Evolutionary conservation across 2,113 vertebrate genomes (phyloP).

Genomic region (Tinamus guttatus): DNA sequence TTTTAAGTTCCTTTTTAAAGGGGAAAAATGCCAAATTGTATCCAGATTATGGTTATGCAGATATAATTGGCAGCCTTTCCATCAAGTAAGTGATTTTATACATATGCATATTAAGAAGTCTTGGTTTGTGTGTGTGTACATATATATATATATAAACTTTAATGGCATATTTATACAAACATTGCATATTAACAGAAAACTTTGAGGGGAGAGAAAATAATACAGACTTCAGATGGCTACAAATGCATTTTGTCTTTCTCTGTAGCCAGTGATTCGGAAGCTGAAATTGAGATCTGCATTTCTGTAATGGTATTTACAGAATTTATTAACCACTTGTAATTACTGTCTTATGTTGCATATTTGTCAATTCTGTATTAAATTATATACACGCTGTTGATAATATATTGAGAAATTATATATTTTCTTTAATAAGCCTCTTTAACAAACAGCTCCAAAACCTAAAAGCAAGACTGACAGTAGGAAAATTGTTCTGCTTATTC

Average conservation of each 20-base stretch:
- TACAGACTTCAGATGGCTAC: background rate
- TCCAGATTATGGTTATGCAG: background rate
- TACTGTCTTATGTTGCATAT: background rate
- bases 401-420: background rate
- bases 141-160: background rate
- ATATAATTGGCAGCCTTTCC: background rate
- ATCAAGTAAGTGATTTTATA: conserved; percentile 34
- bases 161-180: background rate
- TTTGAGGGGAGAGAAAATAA: background rate
- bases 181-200: background rate
- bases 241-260: background rate
- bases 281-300: background rate
- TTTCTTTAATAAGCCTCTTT: background rate
- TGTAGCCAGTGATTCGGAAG: background rate
- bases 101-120: background rate
- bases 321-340: background rate
- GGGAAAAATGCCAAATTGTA: background rate
- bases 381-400: background rate
- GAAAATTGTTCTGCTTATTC: background rate
- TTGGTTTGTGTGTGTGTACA: background rate
- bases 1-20: background rate
- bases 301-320: background rate
- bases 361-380: background rate
- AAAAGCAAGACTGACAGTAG: background rate
- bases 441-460: background rate